Percentiles rank a stretch among this genome's conserved stretches.
These are phyloP conservation scores for Drosophila seguyi DNA, from an alignment of 1,140 invertebrate genomes.

Conservation along the genomic window DNA sequence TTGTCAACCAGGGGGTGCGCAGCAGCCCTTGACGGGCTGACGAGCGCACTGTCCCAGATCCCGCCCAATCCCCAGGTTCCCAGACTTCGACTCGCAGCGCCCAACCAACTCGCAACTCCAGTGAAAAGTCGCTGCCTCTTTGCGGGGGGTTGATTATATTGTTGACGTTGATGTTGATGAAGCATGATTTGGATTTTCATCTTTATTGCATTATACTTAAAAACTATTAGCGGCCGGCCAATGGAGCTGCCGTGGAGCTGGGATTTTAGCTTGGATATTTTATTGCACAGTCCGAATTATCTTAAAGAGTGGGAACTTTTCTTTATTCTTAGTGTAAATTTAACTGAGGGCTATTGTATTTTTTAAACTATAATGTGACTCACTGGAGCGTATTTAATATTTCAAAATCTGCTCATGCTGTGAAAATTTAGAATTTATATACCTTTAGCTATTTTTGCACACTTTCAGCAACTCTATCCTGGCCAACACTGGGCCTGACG, in stretches of 20 bases:
- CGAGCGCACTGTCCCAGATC: conserved; percentile 17
- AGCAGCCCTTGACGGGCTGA: conserved; percentile 65
- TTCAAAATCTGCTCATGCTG: neutral
- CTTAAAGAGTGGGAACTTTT: too few relatives aligned
- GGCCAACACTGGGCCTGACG: neutral
- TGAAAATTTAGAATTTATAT: neutral
- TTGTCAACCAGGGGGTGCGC: conserved; percentile 69
- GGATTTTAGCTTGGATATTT: neutral
- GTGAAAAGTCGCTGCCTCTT: conserved; percentile 35
- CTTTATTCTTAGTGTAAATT: neutral
- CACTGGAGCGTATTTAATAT: neutral
- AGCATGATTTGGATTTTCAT: conserved; percentile 83
- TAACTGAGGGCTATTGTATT: neutral
- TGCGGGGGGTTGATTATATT: conserved; percentile 76
- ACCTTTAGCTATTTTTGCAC: neutral
- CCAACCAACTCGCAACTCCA: conserved; percentile 17
- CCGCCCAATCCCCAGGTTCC: neutral
- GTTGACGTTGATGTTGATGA: conserved; percentile 84
- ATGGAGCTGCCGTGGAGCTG: conserved; percentile 1
- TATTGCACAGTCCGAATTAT: neutral
- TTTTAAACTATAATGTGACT: neutral
- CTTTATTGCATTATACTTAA: conserved; percentile 84
- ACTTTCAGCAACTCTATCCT: neutral
- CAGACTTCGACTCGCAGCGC: neutral
- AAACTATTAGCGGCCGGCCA: conserved; percentile 74